These are phyloP conservation scores for Neocrepidodera transversa DNA, from an alignment of 2,888 invertebrate species.

Conservation along the genomic window DNA sequence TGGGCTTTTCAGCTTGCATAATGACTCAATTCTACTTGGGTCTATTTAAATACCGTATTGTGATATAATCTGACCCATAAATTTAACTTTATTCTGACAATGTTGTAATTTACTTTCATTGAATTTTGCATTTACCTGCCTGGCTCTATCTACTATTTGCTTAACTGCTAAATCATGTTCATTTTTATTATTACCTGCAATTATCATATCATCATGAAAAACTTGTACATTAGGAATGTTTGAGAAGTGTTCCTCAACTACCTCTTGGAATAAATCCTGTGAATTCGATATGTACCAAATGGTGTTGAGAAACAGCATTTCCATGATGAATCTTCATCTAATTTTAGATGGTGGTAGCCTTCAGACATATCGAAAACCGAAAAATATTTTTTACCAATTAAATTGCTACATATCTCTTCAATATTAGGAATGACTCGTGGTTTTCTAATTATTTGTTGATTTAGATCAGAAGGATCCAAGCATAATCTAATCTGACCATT, in stretches of 20 bases:
- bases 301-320: background rate
- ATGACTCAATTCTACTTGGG: constrained; percentile 1
- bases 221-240: background rate
- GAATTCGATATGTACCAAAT: background rate
- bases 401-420: background rate
- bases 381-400: background rate
- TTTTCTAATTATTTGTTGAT: constrained; percentile 13
- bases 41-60: constrained; percentile 10
- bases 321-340: background rate
- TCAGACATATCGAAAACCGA: background rate
- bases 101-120: constrained; percentile 32
- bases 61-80: constrained; percentile 15
- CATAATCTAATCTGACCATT: constrained; percentile 29
- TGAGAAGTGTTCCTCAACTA: no score
- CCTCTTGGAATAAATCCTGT: no score
- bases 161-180: background rate
- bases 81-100: constrained; percentile 5
- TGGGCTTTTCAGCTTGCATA: background rate
- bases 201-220: background rate
- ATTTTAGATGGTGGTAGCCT: background rate
- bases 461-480: constrained; percentile 27
- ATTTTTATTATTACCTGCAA: background rate
- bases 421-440: no score
- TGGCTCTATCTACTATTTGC: background rate
- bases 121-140: background rate